These are phyloP conservation scores for Phyllotreta striolata DNA, from an alignment of 2,888 invertebrate species.

Conservation along the genomic window DNA sequence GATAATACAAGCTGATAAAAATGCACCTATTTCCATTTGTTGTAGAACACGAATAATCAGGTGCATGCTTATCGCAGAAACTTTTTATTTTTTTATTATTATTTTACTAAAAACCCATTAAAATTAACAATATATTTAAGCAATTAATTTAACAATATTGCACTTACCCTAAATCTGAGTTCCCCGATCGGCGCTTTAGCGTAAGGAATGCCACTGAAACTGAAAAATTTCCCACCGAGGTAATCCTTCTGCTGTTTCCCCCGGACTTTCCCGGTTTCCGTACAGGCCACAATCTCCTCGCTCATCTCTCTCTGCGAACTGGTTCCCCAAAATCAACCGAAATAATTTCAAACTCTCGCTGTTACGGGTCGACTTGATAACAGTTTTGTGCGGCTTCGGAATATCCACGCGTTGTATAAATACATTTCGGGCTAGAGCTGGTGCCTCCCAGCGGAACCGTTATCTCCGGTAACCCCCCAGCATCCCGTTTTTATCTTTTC, in stretches of 20 bases:
- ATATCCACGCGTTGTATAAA: conserved; percentile 10
- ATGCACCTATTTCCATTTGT: too few relatives aligned
- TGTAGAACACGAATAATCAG: too few relatives aligned
- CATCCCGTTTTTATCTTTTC: background rate
- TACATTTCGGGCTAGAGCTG: conserved; percentile 11
- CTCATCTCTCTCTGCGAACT: conserved; percentile 11
- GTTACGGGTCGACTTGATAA: background rate
- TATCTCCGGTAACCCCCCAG: background rate
- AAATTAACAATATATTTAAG: too few relatives aligned
- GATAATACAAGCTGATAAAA: too few relatives aligned
- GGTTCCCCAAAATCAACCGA: too few relatives aligned
- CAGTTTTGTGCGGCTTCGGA: conserved; percentile 1
- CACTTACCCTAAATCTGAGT: conserved; percentile 54
- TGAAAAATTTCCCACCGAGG: conserved; percentile 49
- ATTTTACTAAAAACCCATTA: background rate
- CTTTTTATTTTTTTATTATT: background rate
- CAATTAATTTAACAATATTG: too few relatives aligned
- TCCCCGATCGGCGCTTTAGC: conserved; percentile 54
- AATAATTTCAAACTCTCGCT: background rate
- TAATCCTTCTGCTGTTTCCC: conserved; percentile 49
- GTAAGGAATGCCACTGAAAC: conserved; percentile 57
- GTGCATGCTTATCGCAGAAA: background rate
- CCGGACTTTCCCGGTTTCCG: conserved; percentile 49
- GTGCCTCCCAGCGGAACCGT: background rate
- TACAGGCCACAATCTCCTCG: conserved; percentile 39